phyloP scores from a whole-genome alignment of 2,113 vertebrate species.

The Crotophaga sulcirostris region DNA sequence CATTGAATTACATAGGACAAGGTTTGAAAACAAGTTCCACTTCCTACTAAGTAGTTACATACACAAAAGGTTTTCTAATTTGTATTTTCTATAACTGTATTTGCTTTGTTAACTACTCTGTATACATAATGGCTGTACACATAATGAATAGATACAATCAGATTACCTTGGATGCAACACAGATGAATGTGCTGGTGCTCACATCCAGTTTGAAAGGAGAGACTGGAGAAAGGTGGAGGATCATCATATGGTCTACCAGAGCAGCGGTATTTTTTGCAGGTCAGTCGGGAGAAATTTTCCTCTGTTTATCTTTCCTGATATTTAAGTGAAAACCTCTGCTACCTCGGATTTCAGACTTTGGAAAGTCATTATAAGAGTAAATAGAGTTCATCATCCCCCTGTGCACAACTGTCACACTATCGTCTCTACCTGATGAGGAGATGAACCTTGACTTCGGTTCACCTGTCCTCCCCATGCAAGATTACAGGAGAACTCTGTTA shows the following conservation, averaged over 20 bases:
- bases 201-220: background rate
- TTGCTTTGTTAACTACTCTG: background rate
- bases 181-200: background rate
- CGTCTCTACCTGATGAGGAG: background rate
- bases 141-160: background rate
- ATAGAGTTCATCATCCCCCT: background rate
- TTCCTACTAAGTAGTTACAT: background rate
- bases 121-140: background rate
- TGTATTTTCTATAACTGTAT: background rate
- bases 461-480: background rate
- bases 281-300: background rate
- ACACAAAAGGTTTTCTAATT: background rate
- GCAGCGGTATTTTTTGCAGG: background rate
- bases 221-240: background rate
- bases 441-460: background rate
- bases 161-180: background rate
- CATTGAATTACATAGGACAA: background rate
- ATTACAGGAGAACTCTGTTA: background rate
- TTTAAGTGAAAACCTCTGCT: background rate
- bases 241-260: background rate
- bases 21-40: background rate
- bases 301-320: background rate
- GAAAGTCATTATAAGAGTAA: background rate
- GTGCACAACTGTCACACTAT: background rate
- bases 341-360: background rate